Base-by-base conservation (phyloP, 2,797 vertebrate species). In the Diplodus puntazzo region DNA sequence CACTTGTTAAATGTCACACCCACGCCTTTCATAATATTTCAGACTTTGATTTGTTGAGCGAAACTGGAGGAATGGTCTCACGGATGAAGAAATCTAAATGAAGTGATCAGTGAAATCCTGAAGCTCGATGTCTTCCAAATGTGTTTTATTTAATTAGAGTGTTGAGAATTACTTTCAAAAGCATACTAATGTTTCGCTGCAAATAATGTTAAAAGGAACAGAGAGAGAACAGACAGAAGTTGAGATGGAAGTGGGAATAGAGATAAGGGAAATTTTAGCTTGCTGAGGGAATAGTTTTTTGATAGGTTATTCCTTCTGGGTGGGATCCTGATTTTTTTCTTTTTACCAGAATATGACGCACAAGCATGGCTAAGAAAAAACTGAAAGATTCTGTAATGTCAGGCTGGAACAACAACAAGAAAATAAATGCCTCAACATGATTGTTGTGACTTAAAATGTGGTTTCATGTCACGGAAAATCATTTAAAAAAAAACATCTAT, bases 181-280 rank as follows among this genome's bases (percentile, higher is more conserved):
- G 0, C 0, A 25, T 2, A 21, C 21, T 21, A 27, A 46, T 43
- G 11, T 67, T 77, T 68, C 13, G 63, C 49, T 49, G 20, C 23
- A 66, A 49, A 64, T 8, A 20, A 2, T 16, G 16, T 45, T 30
- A 20, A 9, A 10, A 13, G 20, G 8, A 45, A 25, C 30, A 34
- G 70, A 30, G 48, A 50, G 27, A 53, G 46, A 42, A 30, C 9
- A 9, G 25, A 46, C 0, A n/a, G 11, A 49, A 4, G 58, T 52
- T 12, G 18, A 27, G 39, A 61, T 39, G 14, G 11, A 54, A 45
- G n/a, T 20, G 55, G 1, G 11, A 3, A 0, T 0, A 7, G 0
- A 39, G 16, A 42, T 4, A 8, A 0, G 7, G 16, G 6, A 34
- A 48, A 2, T 27, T 43, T 55, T 8, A n/a, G 23, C 42, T 39